Conservation (phyloP, 2,797 vertebrate genomes). For the Gallinago stenura region DNA sequence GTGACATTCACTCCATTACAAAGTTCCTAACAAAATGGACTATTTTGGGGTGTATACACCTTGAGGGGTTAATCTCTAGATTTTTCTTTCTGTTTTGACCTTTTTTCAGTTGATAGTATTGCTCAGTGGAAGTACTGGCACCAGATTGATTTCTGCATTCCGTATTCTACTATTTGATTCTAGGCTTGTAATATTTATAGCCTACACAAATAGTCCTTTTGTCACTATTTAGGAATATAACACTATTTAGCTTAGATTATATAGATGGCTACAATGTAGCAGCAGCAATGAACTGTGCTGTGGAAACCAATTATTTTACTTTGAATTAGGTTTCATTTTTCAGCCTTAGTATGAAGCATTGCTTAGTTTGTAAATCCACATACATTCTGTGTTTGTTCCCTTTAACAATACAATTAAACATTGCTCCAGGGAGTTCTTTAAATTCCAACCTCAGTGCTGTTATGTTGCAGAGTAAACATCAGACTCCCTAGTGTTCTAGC, state of each 20-base stretch:
- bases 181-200: conserved; percentile 42
- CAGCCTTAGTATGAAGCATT: conserved; percentile 35
- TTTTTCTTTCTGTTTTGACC: conserved; percentile 67
- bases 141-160: conserved; percentile 68
- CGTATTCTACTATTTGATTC: conserved; percentile 63
- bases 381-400: conserved; percentile 76
- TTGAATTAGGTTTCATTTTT: conserved; percentile 64
- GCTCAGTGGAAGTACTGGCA: conserved; percentile 72
- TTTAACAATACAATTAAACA: conserved; percentile 73
- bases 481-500: conserved; percentile 71
- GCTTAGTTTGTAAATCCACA: conserved; percentile 64
- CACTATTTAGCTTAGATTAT: conserved; percentile 76
- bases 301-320: conserved; percentile 52
- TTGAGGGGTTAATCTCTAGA: conserved; percentile 61
- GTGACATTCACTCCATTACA: conserved; percentile 92
- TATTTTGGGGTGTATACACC: conserved; percentile 64
- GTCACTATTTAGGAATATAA: conserved; percentile 67
- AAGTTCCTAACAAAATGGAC: conserved; percentile 86
- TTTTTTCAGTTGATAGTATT: conserved; percentile 69
- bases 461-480: conserved; percentile 64
- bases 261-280: conserved; percentile 83
- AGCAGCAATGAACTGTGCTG: conserved; percentile 78
- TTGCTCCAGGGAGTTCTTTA: conserved; percentile 58
- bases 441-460: conserved; percentile 69
- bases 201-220: conserved; percentile 46